Base-by-base conservation (phyloP, 2,113 vertebrate species). In the Larimichthys crocea region DNA sequence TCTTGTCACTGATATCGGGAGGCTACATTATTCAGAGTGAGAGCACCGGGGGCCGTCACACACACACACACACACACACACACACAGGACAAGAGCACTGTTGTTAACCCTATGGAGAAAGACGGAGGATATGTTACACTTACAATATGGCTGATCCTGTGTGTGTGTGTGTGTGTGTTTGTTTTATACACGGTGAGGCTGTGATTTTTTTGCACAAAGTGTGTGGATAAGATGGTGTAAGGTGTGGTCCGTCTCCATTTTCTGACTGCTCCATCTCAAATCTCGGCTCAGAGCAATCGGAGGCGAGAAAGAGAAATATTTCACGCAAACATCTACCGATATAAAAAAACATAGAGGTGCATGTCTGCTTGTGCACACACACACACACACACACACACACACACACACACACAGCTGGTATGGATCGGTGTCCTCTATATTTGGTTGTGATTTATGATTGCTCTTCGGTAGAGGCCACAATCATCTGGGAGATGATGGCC, bases 401-500 rank as follows among this genome's bases (percentile, higher is more conserved):
- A 69, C 68, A 83, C 24, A 77, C 87, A 76, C 67, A 83, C 42
- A 46, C 46, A n/a, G 78, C 60, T 31, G 24, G 66, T 91, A 91
- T 91, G 66, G 93, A 92, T 91, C 73, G 55, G 52, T 86, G 90
- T 79, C 90, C 85, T 92, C 89, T 90, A 88, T 89, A 89, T 93
- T 92, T 89, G 80, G 79, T 80, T 84, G 88, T 93, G 92, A 94
- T 94, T 93, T 93, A 93, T 92, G 91, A 91, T 84, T 81, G 92
- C 88, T 93, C 88, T 92, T 92, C 92, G 86, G 86, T 68, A 91
- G 91, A 92, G 91, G 91, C 91, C 93, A 92, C 91, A 93, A 86
- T 93, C 91, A 91, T 93, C 90, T 93, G 84, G 83, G 90, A 90
- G 90, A 94, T 94, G 93, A 94, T 94, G 91, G 86, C 92, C 91